Evolutionary conservation across 64 coral and sea anemone species (phyloP), one percentile per base, ranked within the genome.

Genomic region (Pocillopora damicornis): DNA sequence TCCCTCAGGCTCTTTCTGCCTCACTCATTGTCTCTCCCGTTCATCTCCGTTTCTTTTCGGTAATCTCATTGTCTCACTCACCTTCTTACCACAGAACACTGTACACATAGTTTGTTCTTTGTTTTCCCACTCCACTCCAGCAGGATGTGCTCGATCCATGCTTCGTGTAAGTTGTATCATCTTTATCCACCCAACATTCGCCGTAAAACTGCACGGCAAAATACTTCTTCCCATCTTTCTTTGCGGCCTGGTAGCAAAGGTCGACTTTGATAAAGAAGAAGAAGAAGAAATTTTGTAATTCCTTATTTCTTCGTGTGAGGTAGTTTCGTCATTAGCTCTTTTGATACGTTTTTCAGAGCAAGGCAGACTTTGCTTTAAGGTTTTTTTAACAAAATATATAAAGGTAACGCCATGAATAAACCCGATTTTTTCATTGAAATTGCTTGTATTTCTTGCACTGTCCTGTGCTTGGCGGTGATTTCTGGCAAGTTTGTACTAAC

Each of bases 201-300:
- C 90, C 94, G 42, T 92, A 96, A 86, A 92, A 96, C 88, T 96
- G 94, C 76, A 96, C 87, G 8, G 94, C 87, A 61, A 96, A 96
- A 81, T 92, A 96, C 22, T 37, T 67, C 60, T 87, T 91, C 36
- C 91, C 82, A 56, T 17, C 82, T 61, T 83, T 35, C 77, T 96
- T 96, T 14, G 94, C 94, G 38, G 83, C 88, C 18, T 92, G 58
- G 60, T 96, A 96, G 78, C 94, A 96, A 7, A 88, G 34, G 13
- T 81, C 85, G 59, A 96, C 94, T 51, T 7, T 96, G 26, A 64
- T 81, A 95, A 11, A 74, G 58, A 18, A 2, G 13, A 62, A 2
- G 13, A 62, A 73, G 64, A 36, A 23, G 58, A 23, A 23, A 23
- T 64, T 64, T 23, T 7, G 30, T 30, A 30, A 30, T 30, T 30